A percentile compares a stretch with the other conserved stretches of the same genome.
phyloP scores from a whole-genome alignment of 1,140 invertebrate species.

The Drosophila bocki region DNA sequence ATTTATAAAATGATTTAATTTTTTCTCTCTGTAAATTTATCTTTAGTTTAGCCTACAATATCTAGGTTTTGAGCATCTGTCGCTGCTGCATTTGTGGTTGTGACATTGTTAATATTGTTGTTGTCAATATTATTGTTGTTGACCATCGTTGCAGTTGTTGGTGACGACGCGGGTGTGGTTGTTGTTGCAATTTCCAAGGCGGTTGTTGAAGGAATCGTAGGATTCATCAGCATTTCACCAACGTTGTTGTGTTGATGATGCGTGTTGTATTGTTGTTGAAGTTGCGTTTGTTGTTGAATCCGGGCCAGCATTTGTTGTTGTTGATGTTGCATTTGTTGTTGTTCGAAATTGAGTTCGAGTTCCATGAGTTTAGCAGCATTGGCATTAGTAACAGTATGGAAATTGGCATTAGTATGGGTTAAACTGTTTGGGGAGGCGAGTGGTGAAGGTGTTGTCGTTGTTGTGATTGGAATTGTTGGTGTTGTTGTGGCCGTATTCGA shows the following conservation, averaged over 20 bases:
- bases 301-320: conserved; percentile 79
- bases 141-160: conserved; percentile 45
- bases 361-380: conserved; percentile 70
- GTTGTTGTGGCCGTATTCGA: conserved; percentile 37
- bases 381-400: conserved; percentile 76
- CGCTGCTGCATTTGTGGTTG: conserved; percentile 65
- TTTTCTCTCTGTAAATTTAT: conserved; percentile 46
- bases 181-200: conserved; percentile 37
- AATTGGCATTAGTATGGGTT: conserved; percentile 83
- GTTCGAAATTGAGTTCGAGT: conserved; percentile 50
- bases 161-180: conserved; percentile 50
- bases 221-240: conserved; percentile 48
- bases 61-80: conserved; percentile 85
- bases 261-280: conserved; percentile 80
- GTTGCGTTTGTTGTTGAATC: conserved; percentile 82
- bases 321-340: conserved; percentile 71
- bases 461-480: conserved; percentile 32
- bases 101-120: conserved; percentile 37
- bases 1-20: conserved; percentile 69
- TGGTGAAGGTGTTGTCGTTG: conserved; percentile 50
- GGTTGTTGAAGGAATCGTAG: conserved; percentile 22
- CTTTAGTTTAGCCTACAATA: conserved; percentile 83
- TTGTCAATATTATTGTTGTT: conserved; percentile 54
- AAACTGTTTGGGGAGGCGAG: conserved; percentile 58
- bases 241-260: conserved; percentile 62